Evolutionary conservation across 2,888 invertebrate genomes (phyloP).

Genomic region (Pandemis cinnamomeana): DNA sequence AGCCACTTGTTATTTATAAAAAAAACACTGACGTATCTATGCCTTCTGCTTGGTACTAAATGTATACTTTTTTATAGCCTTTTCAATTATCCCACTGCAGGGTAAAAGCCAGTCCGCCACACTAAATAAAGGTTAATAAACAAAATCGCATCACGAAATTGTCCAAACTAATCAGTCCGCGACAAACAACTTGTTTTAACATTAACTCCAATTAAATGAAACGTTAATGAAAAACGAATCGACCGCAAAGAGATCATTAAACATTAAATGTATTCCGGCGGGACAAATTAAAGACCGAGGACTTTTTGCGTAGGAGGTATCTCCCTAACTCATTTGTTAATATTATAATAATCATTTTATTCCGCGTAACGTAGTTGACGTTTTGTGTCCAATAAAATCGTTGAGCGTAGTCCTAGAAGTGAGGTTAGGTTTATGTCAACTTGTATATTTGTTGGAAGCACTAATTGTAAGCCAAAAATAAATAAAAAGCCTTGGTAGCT

Average conservation of each 20-base stretch:
- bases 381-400: no score
- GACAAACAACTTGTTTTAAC: slow-evolving; percentile 5
- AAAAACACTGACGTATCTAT: no score
- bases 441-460: no score
- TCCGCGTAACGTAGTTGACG: slow-evolving; percentile 47
- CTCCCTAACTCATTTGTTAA: slow-evolving; percentile 51
- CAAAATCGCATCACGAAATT: not conserved
- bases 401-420: no score
- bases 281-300: slow-evolving; percentile 20
- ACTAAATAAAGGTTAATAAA: not conserved
- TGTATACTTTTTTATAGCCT: no score
- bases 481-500: no score
- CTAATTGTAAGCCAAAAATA: no score
- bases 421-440: no score
- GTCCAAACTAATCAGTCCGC: not conserved
- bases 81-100: no score
- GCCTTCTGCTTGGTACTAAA: no score
- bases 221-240: slow-evolving; percentile 31
- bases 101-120: no score
- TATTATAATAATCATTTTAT: slow-evolving; percentile 61
- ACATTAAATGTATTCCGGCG: slow-evolving; percentile 25
- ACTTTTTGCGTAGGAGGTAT: not conserved
- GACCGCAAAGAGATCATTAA: slow-evolving; percentile 22
- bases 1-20: no score
- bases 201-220: slow-evolving; percentile 17